phyloP scores from a whole-genome alignment of 2,113 vertebrate genomes.

The Tychaedon coryphoeus region DNA sequence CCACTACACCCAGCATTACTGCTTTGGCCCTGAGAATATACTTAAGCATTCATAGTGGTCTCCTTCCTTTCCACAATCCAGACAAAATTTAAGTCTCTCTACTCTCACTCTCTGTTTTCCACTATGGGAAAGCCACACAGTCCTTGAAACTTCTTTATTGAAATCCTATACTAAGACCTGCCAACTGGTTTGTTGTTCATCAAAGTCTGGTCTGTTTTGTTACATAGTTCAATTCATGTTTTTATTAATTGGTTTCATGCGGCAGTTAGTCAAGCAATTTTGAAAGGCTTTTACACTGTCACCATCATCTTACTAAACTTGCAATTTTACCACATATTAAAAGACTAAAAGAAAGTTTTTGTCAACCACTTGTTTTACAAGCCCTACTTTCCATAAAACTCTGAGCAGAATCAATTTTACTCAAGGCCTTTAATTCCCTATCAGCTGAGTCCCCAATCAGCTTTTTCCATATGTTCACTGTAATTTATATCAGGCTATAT shows the following conservation, averaged over 20 bases:
- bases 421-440: conserved; percentile 38
- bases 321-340: not conserved
- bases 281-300: not conserved
- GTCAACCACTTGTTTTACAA: not conserved
- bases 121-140: not conserved
- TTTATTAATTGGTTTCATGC: not conserved
- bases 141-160: not conserved
- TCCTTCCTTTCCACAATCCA: not conserved
- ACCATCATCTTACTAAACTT: not conserved
- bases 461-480: conserved; percentile 55
- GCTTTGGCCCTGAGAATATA: not conserved
- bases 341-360: not conserved
- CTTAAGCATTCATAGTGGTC: not conserved
- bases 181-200: not conserved
- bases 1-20: not conserved
- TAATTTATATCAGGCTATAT: conserved; percentile 57
- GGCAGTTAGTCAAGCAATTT: not conserved
- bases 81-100: not conserved
- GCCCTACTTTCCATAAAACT: not conserved
- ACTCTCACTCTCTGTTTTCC: not conserved
- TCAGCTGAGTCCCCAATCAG: conserved; percentile 41
- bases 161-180: not conserved
- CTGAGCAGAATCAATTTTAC: conserved; percentile 29
- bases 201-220: not conserved
- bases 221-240: not conserved